Percentiles rank a stretch among this genome's conserved stretches.
These are phyloP conservation scores for Rotaria socialis DNA, from an alignment of 2,888 invertebrate genomes.

Conservation along the genomic window DNA sequence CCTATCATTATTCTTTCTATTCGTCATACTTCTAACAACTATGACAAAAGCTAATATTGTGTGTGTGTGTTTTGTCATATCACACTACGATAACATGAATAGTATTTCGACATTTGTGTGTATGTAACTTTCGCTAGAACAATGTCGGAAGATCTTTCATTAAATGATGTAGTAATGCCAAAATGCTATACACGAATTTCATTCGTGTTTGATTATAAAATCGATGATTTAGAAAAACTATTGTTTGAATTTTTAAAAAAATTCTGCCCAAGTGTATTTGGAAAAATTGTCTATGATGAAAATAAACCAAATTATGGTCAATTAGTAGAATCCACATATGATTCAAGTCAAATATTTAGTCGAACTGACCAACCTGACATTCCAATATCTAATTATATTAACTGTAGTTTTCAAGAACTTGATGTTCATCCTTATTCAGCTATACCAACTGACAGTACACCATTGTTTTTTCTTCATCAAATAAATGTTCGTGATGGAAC, in stretches of 20 bases:
- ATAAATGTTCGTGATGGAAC: not conserved
- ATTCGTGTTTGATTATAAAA: not conserved
- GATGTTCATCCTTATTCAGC: not conserved
- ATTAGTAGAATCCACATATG: not conserved
- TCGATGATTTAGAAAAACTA: not conserved
- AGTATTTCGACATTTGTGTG: too few species aligned
- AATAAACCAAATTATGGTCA: not conserved
- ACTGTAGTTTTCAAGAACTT: slow-evolving; percentile 11
- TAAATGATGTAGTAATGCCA: not conserved
- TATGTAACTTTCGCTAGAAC: not conserved
- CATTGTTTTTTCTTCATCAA: not conserved
- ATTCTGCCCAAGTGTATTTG: not conserved
- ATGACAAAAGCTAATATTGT: too few species aligned
- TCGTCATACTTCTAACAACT: not conserved
- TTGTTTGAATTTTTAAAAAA: not conserved
- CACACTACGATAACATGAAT: too few species aligned
- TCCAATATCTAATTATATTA: not conserved
- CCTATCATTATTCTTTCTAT: not conserved
- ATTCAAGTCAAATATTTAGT: not conserved
- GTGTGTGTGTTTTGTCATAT: too few species aligned
- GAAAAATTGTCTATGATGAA: not conserved
- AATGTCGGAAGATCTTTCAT: not conserved
- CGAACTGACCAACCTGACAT: not conserved
- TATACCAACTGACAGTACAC: not conserved
- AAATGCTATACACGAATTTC: not conserved